Percentiles rank a stretch among this genome's conserved stretches.
phyloP scores from a whole-genome alignment of 2,113 vertebrate species.

The Silurus glanis region DNA sequence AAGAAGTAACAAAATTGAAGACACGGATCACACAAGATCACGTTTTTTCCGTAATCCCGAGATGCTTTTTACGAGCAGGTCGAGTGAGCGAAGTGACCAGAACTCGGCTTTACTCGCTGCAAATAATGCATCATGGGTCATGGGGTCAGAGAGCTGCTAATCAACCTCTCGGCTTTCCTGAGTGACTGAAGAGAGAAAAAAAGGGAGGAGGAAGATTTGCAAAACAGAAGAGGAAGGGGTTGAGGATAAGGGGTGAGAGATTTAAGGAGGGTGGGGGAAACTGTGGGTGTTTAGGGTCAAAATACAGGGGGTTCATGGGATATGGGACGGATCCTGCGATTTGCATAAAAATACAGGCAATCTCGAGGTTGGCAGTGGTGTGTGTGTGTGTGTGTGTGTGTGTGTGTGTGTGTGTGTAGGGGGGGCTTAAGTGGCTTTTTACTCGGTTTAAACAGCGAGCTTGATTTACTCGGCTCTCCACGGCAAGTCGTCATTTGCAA shows the following conservation, averaged over 20 bases:
- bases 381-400: conserved; percentile 34
- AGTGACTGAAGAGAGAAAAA: not conserved
- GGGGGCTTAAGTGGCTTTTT: conserved; percentile 66
- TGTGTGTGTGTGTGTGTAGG: not conserved
- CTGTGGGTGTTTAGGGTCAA: conserved; percentile 12
- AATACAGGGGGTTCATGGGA: conserved; percentile 44
- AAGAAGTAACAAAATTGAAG: not conserved
- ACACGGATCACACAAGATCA: not conserved
- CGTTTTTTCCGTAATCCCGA: not conserved
- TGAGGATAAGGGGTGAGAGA: not conserved
- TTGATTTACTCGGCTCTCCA: conserved; percentile 65
- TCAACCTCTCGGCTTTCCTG: conserved; percentile 33
- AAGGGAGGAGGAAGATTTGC: conserved; percentile 14
- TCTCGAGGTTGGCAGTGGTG: conserved; percentile 53
- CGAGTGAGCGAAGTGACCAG: conserved; percentile 9
- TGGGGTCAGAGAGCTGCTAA: conserved; percentile 31
- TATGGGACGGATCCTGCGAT: conserved; percentile 50
- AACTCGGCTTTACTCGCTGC: conserved; percentile 10
- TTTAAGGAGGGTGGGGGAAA: not conserved
- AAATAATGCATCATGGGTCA: conserved; percentile 30
- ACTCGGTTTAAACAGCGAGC: conserved; percentile 65
- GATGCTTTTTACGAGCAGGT: conserved; percentile 33
- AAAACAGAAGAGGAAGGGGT: conserved; percentile 8
- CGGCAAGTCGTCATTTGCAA: conserved; percentile 68
- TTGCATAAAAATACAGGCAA: conserved; percentile 64